Percentiles rank a stretch among this genome's conserved stretches.
Conservation (phyloP, 2,797 vertebrate genomes). For the Podargus strigoides region DNA sequence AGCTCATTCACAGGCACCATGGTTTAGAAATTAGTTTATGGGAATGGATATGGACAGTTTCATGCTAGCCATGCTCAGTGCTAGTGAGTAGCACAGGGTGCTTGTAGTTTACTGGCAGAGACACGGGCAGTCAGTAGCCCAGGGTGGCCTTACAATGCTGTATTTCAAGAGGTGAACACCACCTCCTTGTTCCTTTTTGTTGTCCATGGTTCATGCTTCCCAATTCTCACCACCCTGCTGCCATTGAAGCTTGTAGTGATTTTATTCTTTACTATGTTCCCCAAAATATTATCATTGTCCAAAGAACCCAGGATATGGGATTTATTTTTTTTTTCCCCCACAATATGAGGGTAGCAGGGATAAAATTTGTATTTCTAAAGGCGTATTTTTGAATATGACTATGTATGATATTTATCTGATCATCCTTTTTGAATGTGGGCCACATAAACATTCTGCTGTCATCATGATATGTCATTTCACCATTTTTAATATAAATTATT, state of each 20-base stretch:
- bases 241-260: not conserved
- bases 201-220: not conserved
- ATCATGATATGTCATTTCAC: not conserved
- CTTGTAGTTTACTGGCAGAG: not conserved
- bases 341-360: not conserved
- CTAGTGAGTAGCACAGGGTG: not conserved
- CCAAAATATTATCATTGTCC: not conserved
- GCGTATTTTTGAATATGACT: not conserved
- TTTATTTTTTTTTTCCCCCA: not conserved
- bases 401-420: not conserved
- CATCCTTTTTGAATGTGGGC: not conserved
- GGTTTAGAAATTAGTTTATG: not conserved
- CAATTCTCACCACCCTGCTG: rapidly evolving
- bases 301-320: not conserved
- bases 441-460: not conserved
- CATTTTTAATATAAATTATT: not conserved
- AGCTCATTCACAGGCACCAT: not conserved
- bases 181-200: not conserved
- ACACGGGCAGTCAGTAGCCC: not conserved
- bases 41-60: not conserved
- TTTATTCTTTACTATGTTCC: not conserved
- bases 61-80: not conserved
- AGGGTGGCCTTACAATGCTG: too few species aligned
- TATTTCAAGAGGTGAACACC: not conserved
- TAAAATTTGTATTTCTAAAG: not conserved